A percentile compares a stretch with the other conserved stretches of the same genome.
Evolutionary conservation across 2,888 invertebrate genomes (phyloP).

Genomic region (Xestia ashworthii): DNA sequence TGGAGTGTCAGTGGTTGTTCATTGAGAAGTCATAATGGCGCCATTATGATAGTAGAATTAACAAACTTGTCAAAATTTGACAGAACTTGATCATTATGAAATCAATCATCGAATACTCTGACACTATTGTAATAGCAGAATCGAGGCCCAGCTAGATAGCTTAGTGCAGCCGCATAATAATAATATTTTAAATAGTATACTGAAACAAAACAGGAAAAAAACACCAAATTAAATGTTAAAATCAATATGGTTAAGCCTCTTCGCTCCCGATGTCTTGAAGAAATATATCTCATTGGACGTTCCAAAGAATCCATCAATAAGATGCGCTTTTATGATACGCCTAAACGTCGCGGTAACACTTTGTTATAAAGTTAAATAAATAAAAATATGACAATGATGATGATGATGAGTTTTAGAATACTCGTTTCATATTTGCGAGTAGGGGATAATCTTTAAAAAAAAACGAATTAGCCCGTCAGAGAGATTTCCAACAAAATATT

Average conservation of each 20-base stretch:
- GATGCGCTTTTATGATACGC: neutral
- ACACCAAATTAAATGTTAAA: neutral
- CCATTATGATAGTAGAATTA: too few species aligned
- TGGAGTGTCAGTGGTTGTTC: too few species aligned
- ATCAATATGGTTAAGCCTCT: neutral
- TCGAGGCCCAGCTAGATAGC: slow-evolving; percentile 54
- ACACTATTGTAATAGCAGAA: too few species aligned
- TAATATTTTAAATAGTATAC: neutral
- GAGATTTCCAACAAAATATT: too few species aligned
- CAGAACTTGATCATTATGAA: too few species aligned
- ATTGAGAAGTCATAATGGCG: too few species aligned
- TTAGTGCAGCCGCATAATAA: slow-evolving; percentile 48
- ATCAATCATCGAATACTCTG: too few species aligned
- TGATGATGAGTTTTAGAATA: neutral
- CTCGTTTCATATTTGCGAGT: neutral
- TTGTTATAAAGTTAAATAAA: neutral
- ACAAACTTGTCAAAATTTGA: too few species aligned
- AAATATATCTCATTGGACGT: neutral
- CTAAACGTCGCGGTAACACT: neutral
- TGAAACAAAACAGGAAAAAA: neutral
- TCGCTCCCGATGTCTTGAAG: neutral
- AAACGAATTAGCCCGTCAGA: too few species aligned
- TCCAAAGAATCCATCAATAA: neutral
- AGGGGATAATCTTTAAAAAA: too few species aligned
- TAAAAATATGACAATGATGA: neutral